phyloP scores from a whole-genome alignment of 1,140 invertebrate species.

The Macrobrachium rosenbergii region DNA sequence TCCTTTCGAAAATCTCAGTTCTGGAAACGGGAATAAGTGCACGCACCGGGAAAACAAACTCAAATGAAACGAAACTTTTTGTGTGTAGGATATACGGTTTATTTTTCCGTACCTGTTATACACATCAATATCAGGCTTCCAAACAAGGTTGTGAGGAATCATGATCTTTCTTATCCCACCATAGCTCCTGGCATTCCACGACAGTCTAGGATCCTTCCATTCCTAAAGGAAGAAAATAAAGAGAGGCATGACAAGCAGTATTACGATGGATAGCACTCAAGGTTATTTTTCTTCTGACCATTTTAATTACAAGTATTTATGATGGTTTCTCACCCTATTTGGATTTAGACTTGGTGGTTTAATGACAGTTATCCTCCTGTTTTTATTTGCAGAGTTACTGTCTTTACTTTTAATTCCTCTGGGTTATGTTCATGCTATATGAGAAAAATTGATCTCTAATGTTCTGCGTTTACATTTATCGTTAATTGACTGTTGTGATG shows the following conservation, averaged over 20 bases:
- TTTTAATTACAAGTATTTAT: background rate
- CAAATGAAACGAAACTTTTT: background rate
- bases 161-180: background rate
- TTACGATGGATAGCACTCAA: background rate
- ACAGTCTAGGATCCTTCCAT: constrained; percentile 31
- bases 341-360: background rate
- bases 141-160: constrained; percentile 23
- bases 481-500: too few species aligned
- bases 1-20: too few species aligned
- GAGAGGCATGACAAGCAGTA: too few species aligned
- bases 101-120: constrained; percentile 39
- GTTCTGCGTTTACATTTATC: too few species aligned
- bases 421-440: too few species aligned
- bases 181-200: background rate
- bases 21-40: too few species aligned
- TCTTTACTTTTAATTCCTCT: too few species aligned
- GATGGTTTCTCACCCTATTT: background rate
- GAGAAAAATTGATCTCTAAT: too few species aligned
- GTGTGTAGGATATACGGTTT: background rate
- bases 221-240: background rate
- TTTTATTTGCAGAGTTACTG: too few species aligned
- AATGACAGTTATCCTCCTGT: too few species aligned
- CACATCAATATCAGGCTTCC: constrained; percentile 46
- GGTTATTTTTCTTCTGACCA: background rate
- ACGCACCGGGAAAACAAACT: background rate